phyloP scores from a whole-genome alignment of 64 coral and sea anemone genomes.

The Pocillopora verrucosa region DNA sequence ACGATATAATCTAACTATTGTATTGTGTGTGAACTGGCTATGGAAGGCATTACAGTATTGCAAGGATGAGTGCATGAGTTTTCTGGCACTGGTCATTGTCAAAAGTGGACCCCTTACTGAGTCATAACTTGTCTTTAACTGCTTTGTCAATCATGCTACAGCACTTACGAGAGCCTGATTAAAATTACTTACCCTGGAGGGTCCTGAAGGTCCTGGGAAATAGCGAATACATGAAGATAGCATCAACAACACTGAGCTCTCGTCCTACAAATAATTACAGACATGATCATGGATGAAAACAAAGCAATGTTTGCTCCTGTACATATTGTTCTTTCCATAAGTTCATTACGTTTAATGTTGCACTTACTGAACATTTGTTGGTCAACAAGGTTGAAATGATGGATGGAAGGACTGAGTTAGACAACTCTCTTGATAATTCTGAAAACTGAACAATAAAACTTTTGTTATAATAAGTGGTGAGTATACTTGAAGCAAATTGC shows the following conservation, averaged over 20 bases:
- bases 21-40: too few species aligned
- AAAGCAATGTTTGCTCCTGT: neutral
- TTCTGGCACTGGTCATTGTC: too few species aligned
- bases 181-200: neutral
- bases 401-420: conserved; percentile 2
- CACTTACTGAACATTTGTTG: conserved; percentile 27
- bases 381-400: conserved; percentile 12
- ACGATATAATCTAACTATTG: neutral
- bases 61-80: too few species aligned
- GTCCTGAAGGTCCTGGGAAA: conserved; percentile 13
- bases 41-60: too few species aligned
- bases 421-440: conserved; percentile 34
- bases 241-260: neutral
- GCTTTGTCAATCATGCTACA: too few species aligned
- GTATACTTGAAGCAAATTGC: too few species aligned
- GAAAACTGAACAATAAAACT: conserved; percentile 3
- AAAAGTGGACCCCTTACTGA: too few species aligned
- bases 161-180: neutral
- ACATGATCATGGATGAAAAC: neutral
- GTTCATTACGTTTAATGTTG: neutral
- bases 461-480: too few species aligned
- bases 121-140: too few species aligned
- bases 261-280: neutral
- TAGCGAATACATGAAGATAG: neutral
- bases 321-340: neutral